Evolutionary conservation across 2,888 invertebrate genomes (phyloP).

Genomic region (Andrena dorsata): DNA sequence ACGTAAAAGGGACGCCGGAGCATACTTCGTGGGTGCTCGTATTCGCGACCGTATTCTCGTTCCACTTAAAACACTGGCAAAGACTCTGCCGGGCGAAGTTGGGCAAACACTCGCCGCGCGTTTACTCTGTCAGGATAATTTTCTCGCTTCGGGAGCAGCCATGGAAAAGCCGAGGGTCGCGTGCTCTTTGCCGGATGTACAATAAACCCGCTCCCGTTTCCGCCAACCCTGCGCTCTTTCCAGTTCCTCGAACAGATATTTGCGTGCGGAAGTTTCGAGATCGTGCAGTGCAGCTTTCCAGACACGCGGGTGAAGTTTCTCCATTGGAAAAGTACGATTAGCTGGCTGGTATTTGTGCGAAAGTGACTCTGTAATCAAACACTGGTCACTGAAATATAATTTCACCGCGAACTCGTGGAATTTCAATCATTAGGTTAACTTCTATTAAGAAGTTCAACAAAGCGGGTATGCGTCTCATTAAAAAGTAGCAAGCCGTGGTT

Average conservation of each 20-base stretch:
- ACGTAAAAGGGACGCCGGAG: too few species aligned
- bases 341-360: neutral
- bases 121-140: slow-evolving; percentile 63
- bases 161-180: slow-evolving; percentile 39
- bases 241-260: neutral
- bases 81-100: slow-evolving; percentile 17
- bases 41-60: slow-evolving; percentile 44
- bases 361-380: too few species aligned
- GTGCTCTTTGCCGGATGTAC: slow-evolving; percentile 33
- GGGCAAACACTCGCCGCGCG: slow-evolving; percentile 59
- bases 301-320: neutral
- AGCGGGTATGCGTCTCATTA: neutral
- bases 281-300: neutral
- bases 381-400: too few species aligned
- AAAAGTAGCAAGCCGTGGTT: neutral
- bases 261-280: neutral
- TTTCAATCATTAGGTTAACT: too few species aligned
- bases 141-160: slow-evolving; percentile 52
- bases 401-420: too few species aligned
- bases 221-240: neutral
- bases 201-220: neutral
- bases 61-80: slow-evolving; percentile 40
- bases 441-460: too few species aligned
- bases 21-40: neutral
- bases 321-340: neutral